phyloP scores from a whole-genome alignment of 2,888 invertebrate genomes.

The Slavum lentiscoides region DNA sequence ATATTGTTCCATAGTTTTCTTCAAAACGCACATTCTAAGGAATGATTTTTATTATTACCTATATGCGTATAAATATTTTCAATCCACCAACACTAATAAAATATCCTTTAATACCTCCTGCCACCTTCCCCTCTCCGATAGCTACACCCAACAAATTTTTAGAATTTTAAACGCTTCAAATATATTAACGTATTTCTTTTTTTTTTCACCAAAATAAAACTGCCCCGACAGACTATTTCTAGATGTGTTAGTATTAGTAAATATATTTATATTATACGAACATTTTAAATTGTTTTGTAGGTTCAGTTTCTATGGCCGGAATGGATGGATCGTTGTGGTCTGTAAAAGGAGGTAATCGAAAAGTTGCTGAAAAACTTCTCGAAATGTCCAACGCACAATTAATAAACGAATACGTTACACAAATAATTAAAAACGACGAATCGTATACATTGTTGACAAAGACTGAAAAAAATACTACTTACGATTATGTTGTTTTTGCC shows the following conservation, averaged over 20 bases:
- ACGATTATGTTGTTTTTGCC: constrained; percentile 67
- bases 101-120: too few species aligned
- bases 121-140: too few species aligned
- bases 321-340: constrained; percentile 64
- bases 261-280: not conserved
- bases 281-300: constrained; percentile 57
- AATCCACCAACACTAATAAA: too few species aligned
- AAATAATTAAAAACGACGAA: constrained; percentile 56
- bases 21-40: too few species aligned
- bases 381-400: constrained; percentile 60
- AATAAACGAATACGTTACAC: constrained; percentile 59
- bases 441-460: constrained; percentile 50
- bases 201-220: too few species aligned
- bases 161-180: too few species aligned
- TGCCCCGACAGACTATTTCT: not conserved
- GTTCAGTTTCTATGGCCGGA: constrained; percentile 64
- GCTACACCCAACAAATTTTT: too few species aligned
- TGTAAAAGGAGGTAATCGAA: constrained; percentile 66
- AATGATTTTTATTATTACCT: too few species aligned
- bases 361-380: constrained; percentile 60
- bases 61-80: too few species aligned
- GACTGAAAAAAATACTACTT: constrained; percentile 57
- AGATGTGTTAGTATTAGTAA: too few species aligned
- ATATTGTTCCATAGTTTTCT: too few species aligned
- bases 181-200: too few species aligned